Conservation (phyloP, 1,140 invertebrate genomes). For the Drusus annulatus region DNA sequence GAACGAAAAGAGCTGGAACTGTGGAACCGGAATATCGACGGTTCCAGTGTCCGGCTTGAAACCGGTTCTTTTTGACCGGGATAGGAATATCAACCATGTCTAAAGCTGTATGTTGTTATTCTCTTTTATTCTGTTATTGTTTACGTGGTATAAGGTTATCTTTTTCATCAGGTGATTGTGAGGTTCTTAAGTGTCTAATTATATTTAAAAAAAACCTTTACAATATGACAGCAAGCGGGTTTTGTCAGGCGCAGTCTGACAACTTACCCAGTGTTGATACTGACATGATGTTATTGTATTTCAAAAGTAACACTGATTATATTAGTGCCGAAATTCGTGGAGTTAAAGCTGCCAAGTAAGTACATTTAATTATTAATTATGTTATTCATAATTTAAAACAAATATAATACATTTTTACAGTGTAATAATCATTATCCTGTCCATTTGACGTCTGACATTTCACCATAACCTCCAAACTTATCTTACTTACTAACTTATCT, state of each 20-base stretch:
- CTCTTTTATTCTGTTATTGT: no score
- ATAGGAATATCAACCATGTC: no score
- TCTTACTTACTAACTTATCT: no score
- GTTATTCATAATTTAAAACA: neutral
- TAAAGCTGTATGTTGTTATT: no score
- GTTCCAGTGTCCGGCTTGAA: no score
- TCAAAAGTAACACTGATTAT: neutral
- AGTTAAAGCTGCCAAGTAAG: slow-evolving; percentile 2
- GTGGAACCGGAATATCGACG: no score
- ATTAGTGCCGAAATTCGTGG: neutral
- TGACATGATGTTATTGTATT: neutral
- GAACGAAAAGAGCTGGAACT: no score
- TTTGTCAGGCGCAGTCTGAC: neutral
- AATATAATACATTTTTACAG: neutral
- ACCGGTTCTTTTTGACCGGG: no score
- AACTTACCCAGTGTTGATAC: neutral
- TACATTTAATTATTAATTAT: neutral
- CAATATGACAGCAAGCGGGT: neutral
- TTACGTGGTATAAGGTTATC: no score
- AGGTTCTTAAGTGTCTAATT: no score
- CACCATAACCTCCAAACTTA: neutral
- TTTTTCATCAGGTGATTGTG: no score
- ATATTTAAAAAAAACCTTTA: no score
- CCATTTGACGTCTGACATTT: neutral
- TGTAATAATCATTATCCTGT: neutral